Base-by-base conservation (phyloP, 2,888 invertebrate species). In the Panopea generosa region DNA sequence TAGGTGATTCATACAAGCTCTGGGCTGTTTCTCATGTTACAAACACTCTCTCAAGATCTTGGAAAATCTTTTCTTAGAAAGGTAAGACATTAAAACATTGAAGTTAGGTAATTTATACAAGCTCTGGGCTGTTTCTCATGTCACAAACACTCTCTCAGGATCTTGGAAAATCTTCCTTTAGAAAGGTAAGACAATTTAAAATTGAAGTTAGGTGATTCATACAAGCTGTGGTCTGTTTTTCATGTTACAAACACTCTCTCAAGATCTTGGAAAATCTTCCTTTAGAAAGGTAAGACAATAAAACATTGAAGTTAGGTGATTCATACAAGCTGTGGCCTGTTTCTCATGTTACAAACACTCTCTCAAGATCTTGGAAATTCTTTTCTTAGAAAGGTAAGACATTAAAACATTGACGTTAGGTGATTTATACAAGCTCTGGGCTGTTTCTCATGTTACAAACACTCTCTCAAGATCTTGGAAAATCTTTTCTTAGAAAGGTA, bases 401-500 rank as follows among this genome's bases (percentile, higher is more conserved):
- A 33, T 4, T 33, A 33, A 33, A 33, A 11, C 33, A 33, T 33
- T 4, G 33, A n/a, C n/a, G n/a, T n/a, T n/a, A n/a, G 33, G 11
- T 33, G 33, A 33, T 33, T n/a, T n/a, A n/a, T n/a, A n/a, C n/a
- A n/a, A n/a, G n/a, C n/a, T n/a, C n/a, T n/a, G n/a, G n/a, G n/a
- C n/a, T 33, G 33, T 11, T 33, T 33, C 33, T 33, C 79, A 2
- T 96, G 96, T 29, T 95, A 95, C 90, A 94, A 95, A 0, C 91
- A 94, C 2, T 96, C 96, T 0, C 94, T 97, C 88, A 93, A 94
- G 52, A 95, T 95, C 0, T 93, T 97, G 6, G 97, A 97, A 89
- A 94, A 93, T 72, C 94, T 96, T 20, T 95, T 95, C 0, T 65
- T 93, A n/a, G 94, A 95, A 79, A 94, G 94, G 93, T 95, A 90